These are phyloP conservation scores for roundworm (Caenorhabditis elegans) DNA, from an alignment of 1,140 invertebrate species.

Conservation along the genomic window DNA sequence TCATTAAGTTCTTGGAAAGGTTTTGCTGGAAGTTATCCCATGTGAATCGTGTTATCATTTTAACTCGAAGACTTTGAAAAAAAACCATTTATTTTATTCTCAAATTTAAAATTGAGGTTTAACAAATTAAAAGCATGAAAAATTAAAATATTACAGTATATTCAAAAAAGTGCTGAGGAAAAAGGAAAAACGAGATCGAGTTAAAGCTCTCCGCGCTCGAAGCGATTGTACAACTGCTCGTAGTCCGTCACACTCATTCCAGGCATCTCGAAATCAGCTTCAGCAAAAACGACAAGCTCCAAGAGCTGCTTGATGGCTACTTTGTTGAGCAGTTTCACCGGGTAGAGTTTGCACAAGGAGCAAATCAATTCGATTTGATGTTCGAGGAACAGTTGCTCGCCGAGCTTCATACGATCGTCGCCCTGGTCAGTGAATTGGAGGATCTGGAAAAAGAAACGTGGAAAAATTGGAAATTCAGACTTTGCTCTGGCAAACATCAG, in stretches of 20 bases:
- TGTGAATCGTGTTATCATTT: too few species aligned
- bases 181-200: too few species aligned
- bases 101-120: too few species aligned
- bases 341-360: background rate
- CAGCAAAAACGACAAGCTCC: background rate
- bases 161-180: too few species aligned
- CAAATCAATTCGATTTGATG: constrained; percentile 2
- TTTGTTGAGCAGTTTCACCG: background rate
- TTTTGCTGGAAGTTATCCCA: too few species aligned
- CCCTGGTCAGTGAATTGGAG: background rate
- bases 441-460: background rate
- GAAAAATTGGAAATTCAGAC: background rate
- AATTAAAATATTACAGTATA: too few species aligned
- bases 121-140: too few species aligned
- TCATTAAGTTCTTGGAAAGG: too few species aligned
- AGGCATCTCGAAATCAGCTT: background rate
- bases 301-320: background rate
- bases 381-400: background rate
- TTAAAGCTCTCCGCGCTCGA: background rate
- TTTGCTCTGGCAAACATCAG: too few species aligned
- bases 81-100: too few species aligned
- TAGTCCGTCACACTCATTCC: background rate
- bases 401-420: background rate
- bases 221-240: background rate
- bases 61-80: too few species aligned